A percentile compares a stretch with the other conserved stretches of the same genome.
Evolutionary conservation across 2,797 vertebrate species (phyloP).

Genomic region (Bovichtus diacanthus): DNA sequence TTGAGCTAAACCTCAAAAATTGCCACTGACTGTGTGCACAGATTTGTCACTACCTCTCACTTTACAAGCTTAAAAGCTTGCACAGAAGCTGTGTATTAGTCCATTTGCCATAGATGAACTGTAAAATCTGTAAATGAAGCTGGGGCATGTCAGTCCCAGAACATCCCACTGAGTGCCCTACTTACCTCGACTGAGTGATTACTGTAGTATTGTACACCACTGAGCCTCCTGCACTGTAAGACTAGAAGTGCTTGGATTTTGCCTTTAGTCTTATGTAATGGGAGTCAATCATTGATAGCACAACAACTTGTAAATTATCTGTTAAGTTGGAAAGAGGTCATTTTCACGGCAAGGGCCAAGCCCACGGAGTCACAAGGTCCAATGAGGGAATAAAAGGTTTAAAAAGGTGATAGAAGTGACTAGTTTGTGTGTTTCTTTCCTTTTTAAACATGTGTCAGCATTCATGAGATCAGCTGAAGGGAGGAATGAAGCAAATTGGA

Average conservation of each 20-base stretch:
- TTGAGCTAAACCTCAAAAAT: slow-evolving; percentile 35
- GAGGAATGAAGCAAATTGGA: not conserved
- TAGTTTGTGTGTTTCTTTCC: not conserved
- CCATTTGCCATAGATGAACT: slow-evolving; percentile 1
- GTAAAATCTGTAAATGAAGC: slow-evolving; percentile 34
- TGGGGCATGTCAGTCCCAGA: slow-evolving; percentile 27
- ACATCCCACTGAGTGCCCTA: slow-evolving; percentile 44
- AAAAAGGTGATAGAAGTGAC: slow-evolving; percentile 19
- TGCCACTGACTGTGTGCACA: not conserved
- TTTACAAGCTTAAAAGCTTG: not conserved
- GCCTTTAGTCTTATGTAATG: slow-evolving; percentile 60
- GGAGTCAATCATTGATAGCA: slow-evolving; percentile 78
- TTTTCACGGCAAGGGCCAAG: slow-evolving; percentile 12
- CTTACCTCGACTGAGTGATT: slow-evolving; percentile 56
- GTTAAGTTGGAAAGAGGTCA: slow-evolving; percentile 52
- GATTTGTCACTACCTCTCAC: not conserved
- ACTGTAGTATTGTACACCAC: slow-evolving; percentile 45
- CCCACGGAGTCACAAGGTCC: slow-evolving; percentile 36
- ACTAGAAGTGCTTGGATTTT: slow-evolving; percentile 55
- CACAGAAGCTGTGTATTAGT: not conserved
- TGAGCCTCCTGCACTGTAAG: slow-evolving; percentile 52
- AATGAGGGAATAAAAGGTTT: slow-evolving; percentile 18
- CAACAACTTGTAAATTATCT: slow-evolving; percentile 70
- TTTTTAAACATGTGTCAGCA: slow-evolving; percentile 1
- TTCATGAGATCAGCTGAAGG: slow-evolving; percentile 18